Evolutionary conservation across 2,797 vertebrate species (phyloP).

Genomic region (Sebastes vulpes): DNA sequence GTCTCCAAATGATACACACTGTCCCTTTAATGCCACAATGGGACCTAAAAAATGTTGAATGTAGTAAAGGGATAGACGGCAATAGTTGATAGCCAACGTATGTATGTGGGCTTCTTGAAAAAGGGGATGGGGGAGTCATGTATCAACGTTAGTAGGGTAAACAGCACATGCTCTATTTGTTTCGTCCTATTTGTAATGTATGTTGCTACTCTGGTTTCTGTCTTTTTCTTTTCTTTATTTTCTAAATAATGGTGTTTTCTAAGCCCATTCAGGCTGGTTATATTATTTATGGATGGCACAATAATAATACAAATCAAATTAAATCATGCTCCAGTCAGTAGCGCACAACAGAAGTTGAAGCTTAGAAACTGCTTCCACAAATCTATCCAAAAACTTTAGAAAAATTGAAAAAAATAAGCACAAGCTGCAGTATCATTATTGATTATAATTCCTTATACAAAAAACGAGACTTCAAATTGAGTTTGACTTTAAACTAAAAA

Average conservation of each 20-base stretch:
- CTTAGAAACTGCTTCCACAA: neutral
- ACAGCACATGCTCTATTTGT: neutral
- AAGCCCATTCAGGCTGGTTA: too few relatives aligned
- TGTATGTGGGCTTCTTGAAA: neutral
- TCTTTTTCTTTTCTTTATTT: too few relatives aligned
- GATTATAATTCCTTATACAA: neutral
- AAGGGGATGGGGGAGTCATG: neutral
- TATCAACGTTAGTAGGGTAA: neutral
- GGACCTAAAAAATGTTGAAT: too few relatives aligned
- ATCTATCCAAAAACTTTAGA: neutral
- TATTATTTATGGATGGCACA: neutral
- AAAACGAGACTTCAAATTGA: neutral
- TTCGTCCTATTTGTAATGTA: too few relatives aligned
- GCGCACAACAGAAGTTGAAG: neutral
- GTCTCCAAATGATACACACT: too few relatives aligned
- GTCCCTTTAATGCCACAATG: too few relatives aligned
- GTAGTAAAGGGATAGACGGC: too few relatives aligned
- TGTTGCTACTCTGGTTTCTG: too few relatives aligned
- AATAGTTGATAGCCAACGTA: neutral
- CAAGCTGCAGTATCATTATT: neutral
- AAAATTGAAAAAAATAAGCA: neutral
- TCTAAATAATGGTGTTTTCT: too few relatives aligned
- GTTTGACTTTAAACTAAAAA: neutral
- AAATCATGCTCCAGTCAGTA: neutral
- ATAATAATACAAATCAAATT: too few relatives aligned